These are phyloP conservation scores for Pangasianodon hypophthalmus DNA, from an alignment of 2,113 vertebrate genomes.

Conservation along the genomic window DNA sequence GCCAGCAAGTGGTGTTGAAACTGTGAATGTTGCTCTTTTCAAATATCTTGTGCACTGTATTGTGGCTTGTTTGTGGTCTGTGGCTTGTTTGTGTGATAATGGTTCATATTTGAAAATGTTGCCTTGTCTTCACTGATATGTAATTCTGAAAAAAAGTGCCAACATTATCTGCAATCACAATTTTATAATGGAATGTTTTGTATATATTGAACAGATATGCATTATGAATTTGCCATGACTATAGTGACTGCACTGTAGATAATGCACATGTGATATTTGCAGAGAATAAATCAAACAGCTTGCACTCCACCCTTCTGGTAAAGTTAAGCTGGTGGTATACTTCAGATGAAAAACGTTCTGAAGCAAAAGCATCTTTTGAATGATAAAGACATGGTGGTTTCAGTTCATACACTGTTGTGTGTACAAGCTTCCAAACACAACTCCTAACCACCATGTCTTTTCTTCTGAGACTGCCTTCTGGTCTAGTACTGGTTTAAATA, in stretches of 20 bases:
- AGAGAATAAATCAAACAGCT: neutral
- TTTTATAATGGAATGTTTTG: constrained; percentile 17
- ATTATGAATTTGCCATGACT: neutral
- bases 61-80: constrained; percentile 45
- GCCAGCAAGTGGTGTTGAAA: constrained; percentile 57
- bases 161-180: constrained; percentile 2
- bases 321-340: neutral
- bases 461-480: neutral
- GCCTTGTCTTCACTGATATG: neutral
- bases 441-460: neutral
- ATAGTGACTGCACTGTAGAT: constrained; percentile 22
- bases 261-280: constrained; percentile 54
- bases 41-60: constrained; percentile 58
- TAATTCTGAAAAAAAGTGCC: neutral
- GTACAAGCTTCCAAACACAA: neutral
- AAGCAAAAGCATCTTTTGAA: neutral
- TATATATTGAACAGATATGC: neutral
- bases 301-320: constrained; percentile 46
- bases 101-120: neutral
- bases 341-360: neutral
- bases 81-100: neutral
- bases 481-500: neutral
- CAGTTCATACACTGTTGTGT: neutral
- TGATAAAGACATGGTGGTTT: neutral
- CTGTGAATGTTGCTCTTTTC: constrained; percentile 67